A percentile compares a stretch with the other conserved stretches of the same genome.
Conservation (phyloP, 2,888 invertebrate species). For the Ophion ventricosus region DNA sequence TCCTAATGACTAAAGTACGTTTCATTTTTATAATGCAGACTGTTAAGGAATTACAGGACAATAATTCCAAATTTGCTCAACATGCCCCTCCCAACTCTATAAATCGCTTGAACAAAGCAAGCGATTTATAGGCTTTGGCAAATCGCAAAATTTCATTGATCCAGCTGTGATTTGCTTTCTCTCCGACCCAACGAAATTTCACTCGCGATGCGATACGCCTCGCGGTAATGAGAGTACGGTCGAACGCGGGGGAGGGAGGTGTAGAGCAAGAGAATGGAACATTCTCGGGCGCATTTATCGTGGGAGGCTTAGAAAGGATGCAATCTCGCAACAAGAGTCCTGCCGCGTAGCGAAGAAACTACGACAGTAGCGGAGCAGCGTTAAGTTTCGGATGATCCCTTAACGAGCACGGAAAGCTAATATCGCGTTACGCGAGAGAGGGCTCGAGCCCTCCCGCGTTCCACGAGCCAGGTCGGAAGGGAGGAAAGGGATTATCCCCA, state of each 20-base stretch:
- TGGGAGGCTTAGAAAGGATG: slow-evolving; percentile 12
- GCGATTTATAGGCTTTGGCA: too few species aligned
- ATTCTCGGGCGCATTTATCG: slow-evolving; percentile 14
- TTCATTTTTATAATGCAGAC: too few species aligned
- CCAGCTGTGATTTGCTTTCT: neutral
- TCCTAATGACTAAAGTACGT: too few species aligned
- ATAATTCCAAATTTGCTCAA: too few species aligned
- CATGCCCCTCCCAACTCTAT: too few species aligned
- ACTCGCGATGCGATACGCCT: neutral
- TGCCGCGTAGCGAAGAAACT: slow-evolving; percentile 25
- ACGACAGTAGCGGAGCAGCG: slow-evolving; percentile 45
- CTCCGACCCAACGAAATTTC: neutral
- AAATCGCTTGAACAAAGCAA: too few species aligned
- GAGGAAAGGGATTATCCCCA: slow-evolving; percentile 25
- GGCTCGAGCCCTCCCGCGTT: slow-evolving; percentile 24
- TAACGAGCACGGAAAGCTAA: slow-evolving; percentile 62
- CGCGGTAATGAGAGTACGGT: neutral
- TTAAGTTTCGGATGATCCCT: slow-evolving; percentile 68
- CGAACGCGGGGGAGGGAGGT: too few species aligned
- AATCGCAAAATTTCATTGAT: neutral
- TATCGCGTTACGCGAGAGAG: slow-evolving; percentile 62
- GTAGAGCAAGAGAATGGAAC: neutral
- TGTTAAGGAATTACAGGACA: too few species aligned
- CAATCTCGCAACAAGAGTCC: slow-evolving; percentile 48
- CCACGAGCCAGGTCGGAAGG: slow-evolving; percentile 13